Conservation (phyloP, 2,113 vertebrate species). For the Nanorana parkeri region DNA sequence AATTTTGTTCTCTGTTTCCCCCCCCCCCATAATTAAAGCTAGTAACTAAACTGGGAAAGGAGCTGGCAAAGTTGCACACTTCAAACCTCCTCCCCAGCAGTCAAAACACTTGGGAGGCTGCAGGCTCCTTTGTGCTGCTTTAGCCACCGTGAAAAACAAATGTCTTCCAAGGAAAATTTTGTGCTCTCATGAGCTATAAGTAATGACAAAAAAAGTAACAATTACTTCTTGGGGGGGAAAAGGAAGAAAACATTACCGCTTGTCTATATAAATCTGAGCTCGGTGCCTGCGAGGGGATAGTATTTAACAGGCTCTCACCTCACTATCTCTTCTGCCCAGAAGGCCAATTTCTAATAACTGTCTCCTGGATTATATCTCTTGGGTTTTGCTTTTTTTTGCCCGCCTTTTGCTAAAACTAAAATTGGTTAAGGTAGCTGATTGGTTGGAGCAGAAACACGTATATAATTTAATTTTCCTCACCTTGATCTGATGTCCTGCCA, state of each 20-base stretch:
- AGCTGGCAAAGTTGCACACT: slow-evolving; percentile 13
- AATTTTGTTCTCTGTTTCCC: background rate
- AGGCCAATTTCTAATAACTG: slow-evolving; percentile 22
- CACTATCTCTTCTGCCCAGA: slow-evolving; percentile 12
- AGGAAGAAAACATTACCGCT: slow-evolving; percentile 23
- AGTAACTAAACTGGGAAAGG: slow-evolving; percentile 4
- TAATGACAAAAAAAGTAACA: slow-evolving; percentile 49
- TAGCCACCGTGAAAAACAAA: background rate
- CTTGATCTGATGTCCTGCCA: too few relatives aligned
- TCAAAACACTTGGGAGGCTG: slow-evolving; percentile 14
- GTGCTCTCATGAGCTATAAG: slow-evolving; percentile 32
- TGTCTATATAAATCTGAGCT: slow-evolving; percentile 23
- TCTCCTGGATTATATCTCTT: slow-evolving; percentile 38
- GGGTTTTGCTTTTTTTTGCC: slow-evolving; percentile 22
- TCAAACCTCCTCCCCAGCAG: slow-evolving; percentile 21
- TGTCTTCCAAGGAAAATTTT: slow-evolving; percentile 35
- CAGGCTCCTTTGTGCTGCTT: slow-evolving; percentile 17
- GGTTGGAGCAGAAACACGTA: too few relatives aligned
- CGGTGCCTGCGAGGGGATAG: background rate
- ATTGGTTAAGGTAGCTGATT: background rate
- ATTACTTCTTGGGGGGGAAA: slow-evolving; percentile 13
- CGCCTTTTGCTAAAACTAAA: background rate
- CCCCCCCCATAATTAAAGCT: slow-evolving; percentile 31
- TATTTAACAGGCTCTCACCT: slow-evolving; percentile 15
- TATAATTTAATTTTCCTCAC: too few relatives aligned